Evolutionary conservation across 2,888 invertebrate species (phyloP).

Genomic region (Plusia festucae): DNA sequence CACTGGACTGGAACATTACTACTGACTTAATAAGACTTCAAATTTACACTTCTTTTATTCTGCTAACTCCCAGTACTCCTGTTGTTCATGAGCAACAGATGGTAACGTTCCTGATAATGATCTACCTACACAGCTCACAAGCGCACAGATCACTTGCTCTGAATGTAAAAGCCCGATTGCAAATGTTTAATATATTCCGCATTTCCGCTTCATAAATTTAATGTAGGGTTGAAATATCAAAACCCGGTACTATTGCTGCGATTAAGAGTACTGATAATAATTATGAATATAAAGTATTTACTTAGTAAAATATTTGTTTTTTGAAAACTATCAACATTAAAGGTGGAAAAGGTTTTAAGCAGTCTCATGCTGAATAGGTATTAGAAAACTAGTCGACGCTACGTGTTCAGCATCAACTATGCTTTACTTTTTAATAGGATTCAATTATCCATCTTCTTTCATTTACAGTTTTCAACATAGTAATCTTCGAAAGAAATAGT

Average conservation of each 20-base stretch:
- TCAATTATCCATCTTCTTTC: too few relatives aligned
- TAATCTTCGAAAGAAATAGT: too few relatives aligned
- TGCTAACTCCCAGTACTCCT: too few relatives aligned
- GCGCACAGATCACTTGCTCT: constrained; percentile 2
- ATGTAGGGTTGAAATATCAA: neutral
- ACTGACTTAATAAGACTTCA: too few relatives aligned
- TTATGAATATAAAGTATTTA: constrained; percentile 1
- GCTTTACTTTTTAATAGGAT: neutral
- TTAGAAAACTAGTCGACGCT: neutral
- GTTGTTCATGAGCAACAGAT: neutral
- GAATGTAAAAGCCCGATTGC: constrained; percentile 16
- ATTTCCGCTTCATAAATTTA: neutral
- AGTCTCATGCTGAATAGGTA: neutral
- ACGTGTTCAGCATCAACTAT: neutral
- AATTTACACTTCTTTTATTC: too few relatives aligned
- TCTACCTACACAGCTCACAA: neutral
- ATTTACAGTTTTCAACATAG: too few relatives aligned
- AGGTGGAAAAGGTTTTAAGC: constrained; percentile 1
- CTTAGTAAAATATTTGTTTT: neutral
- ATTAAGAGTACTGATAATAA: neutral
- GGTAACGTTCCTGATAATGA: neutral
- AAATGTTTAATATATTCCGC: constrained; percentile 11
- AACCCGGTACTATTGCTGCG: constrained; percentile 15
- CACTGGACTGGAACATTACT: constrained; percentile 66
- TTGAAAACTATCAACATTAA: neutral